Conservation (phyloP, 1,140 invertebrate species). For the Cyrtorhinus lividipennis region DNA sequence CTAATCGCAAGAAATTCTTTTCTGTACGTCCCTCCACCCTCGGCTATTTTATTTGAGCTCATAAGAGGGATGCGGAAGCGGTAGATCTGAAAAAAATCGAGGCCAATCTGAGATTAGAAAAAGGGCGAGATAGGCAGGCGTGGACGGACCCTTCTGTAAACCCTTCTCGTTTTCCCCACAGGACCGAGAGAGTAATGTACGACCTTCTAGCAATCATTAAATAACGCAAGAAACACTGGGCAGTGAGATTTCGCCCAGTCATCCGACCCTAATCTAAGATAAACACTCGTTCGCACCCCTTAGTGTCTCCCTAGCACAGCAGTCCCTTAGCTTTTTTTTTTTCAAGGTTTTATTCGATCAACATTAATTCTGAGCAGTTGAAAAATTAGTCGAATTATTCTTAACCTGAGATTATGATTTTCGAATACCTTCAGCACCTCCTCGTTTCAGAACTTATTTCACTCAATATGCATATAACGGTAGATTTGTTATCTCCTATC, state of each 20-base stretch:
- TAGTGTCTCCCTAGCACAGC: neutral
- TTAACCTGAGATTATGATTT: too few relatives aligned
- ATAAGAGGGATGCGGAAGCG: neutral
- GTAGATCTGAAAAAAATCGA: neutral
- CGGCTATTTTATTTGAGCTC: neutral
- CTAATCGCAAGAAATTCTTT: neutral
- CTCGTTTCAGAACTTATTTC: too few relatives aligned
- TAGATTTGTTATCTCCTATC: too few relatives aligned
- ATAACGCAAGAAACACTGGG: slow-evolving; percentile 7
- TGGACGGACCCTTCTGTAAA: neutral
- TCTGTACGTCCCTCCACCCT: neutral
- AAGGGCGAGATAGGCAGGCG: neutral
- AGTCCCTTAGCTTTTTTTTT: neutral
- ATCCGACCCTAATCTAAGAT: slow-evolving; percentile 9
- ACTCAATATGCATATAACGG: too few relatives aligned
- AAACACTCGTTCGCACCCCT: neutral
- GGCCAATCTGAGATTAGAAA: slow-evolving; percentile 6
- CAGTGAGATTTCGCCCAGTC: slow-evolving; percentile 4
- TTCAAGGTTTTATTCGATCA: neutral
- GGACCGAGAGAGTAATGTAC: neutral
- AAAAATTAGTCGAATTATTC: too few relatives aligned
- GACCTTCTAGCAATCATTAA: neutral
- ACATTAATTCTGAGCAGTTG: neutral
- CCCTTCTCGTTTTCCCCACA: neutral
- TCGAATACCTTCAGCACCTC: too few relatives aligned